Evolutionary conservation across 2,797 vertebrate species (phyloP).

Genomic region (Sylvilagus floridanus): DNA sequence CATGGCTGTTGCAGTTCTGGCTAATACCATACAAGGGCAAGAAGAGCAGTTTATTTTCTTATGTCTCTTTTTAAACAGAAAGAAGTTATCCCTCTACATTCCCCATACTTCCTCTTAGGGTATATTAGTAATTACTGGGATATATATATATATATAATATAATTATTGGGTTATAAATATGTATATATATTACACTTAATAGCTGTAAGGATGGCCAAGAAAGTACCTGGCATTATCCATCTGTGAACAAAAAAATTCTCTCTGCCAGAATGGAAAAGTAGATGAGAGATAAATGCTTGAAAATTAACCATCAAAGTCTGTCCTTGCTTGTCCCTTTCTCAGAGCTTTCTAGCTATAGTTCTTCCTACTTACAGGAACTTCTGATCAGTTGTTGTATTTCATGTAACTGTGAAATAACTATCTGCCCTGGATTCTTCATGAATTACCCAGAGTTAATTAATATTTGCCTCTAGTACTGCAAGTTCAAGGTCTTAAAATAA

Average conservation of each 20-base stretch:
- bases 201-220: background rate
- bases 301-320: background rate
- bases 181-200: background rate
- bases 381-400: background rate
- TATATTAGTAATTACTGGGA: background rate
- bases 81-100: background rate
- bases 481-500: conserved; percentile 14
- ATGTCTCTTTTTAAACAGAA: background rate
- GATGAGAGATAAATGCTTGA: background rate
- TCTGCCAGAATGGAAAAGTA: background rate
- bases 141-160: background rate
- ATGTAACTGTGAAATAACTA: background rate
- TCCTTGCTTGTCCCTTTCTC: background rate
- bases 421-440: background rate
- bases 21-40: background rate
- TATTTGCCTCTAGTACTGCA: background rate
- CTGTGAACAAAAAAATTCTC: background rate
- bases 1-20: background rate
- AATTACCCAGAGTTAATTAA: background rate
- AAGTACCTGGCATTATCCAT: background rate
- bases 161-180: background rate
- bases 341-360: background rate
- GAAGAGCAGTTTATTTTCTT: background rate
- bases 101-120: background rate
- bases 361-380: background rate